These are phyloP conservation scores for Platichthys flesus DNA, from an alignment of 2,113 vertebrate genomes.

Conservation along the genomic window DNA sequence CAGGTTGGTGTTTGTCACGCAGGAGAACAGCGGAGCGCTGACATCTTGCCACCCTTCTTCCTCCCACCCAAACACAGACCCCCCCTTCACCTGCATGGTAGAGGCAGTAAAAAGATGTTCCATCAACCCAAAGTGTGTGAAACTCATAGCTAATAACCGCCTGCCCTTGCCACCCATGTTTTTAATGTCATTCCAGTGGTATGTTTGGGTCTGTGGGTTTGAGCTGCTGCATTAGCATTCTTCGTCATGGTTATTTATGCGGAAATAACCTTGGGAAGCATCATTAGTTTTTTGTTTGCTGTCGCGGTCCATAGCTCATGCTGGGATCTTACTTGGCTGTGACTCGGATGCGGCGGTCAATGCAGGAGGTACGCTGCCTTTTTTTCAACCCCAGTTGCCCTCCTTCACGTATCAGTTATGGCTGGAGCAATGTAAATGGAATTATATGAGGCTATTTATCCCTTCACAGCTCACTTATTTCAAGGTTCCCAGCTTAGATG, in stretches of 20 bases:
- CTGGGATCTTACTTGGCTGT: constrained; percentile 37
- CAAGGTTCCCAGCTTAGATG: no score
- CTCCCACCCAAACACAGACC: constrained; percentile 49
- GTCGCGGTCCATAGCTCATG: constrained; percentile 59
- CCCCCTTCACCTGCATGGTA: constrained; percentile 47
- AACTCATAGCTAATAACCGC: constrained; percentile 38
- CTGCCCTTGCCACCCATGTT: constrained; percentile 46
- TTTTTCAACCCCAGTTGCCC: constrained; percentile 35
- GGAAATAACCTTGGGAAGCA: constrained; percentile 71
- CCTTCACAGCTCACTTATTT: not conserved
- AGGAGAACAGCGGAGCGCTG: constrained; percentile 68
- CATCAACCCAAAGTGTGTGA: constrained; percentile 46
- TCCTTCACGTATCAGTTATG: constrained; percentile 27
- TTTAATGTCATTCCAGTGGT: constrained; percentile 23
- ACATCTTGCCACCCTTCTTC: constrained; percentile 72
- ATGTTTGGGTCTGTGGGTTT: constrained; percentile 46
- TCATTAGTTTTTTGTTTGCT: constrained; percentile 73
- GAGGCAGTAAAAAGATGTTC: constrained; percentile 39
- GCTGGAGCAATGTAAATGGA: constrained; percentile 24
- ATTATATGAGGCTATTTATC: constrained; percentile 34
- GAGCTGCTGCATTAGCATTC: constrained; percentile 59
- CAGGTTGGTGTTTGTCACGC: constrained; percentile 85
- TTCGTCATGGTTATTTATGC: constrained; percentile 72
- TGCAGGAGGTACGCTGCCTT: constrained; percentile 32
- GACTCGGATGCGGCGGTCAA: constrained; percentile 43